These are phyloP conservation scores for Nettapus auritus DNA, from an alignment of 2,113 vertebrate genomes.

Conservation along the genomic window DNA sequence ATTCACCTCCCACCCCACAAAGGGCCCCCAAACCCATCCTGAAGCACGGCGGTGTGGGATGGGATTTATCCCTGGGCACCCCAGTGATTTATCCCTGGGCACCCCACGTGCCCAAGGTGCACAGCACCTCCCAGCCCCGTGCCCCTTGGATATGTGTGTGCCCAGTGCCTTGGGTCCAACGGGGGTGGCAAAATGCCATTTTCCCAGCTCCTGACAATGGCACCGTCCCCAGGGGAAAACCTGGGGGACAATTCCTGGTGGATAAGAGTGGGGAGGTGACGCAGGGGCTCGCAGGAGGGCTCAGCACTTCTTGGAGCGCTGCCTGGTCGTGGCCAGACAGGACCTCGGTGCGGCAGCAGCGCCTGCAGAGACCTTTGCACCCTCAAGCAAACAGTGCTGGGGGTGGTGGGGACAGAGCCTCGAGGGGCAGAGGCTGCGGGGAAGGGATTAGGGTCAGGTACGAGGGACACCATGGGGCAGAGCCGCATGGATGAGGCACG, in stretches of 20 bases:
- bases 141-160: not conserved
- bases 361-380: conserved; percentile 21
- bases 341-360: fast-evolving
- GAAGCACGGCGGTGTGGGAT: fast-evolving
- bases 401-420: not conserved
- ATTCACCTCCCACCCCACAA: fast-evolving
- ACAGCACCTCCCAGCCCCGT: not conserved
- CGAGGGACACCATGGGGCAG: not conserved
- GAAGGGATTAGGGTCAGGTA: not conserved
- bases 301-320: not conserved
- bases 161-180: not conserved
- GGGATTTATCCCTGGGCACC: not conserved
- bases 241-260: fast-evolving
- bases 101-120: not conserved
- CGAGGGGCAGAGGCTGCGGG: not conserved
- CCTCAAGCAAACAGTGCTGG: not conserved
- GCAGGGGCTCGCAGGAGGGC: fast-evolving
- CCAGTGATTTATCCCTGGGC: not conserved
- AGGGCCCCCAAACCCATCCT: not conserved
- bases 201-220: fast-evolving
- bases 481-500: not conserved
- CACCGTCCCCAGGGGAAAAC: not conserved
- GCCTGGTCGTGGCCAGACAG: not conserved
- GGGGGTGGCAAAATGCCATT: not conserved
- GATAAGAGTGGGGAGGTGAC: fast-evolving